Evolutionary conservation across 37 sponge, comb jelly and placozoan genomes (phyloP), one percentile per base, ranked within the genome.

Genomic region (Agelas oroides): DNA sequence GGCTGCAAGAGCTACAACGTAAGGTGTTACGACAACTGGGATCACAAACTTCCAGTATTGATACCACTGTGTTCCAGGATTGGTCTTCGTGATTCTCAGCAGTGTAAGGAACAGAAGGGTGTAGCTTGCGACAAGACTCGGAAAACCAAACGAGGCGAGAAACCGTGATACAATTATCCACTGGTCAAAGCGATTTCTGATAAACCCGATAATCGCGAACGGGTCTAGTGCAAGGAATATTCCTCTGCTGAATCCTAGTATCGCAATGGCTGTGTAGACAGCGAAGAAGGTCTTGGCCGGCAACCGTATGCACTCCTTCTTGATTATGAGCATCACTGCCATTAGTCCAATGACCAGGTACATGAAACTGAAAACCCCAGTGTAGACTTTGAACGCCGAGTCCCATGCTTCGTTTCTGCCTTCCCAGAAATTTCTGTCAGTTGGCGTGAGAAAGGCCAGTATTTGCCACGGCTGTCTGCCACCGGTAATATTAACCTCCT

Each of bases 111-210:
- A 61, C 2, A 90, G 73, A 5, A 90, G 71, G 0, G 85, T 84
- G 58, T 69, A 85, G 68, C 69, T 68, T 5, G 91, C 85, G 23
- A 86, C 78, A 0, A 90, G 52, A 60, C 91, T 85, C 11, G 91
- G 91, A 37, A 85, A 90, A 6, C 91, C 91, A 16, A 78, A 63
- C 15, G 74, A 40, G 52, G 19, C 70, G 1, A 79, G 31, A 5
- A 90, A 3, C 1, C 91, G 32, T 28, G 82, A 55, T 30, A 83
- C 32, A 31, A 89, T 77, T 38, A 71, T 40, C 77, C 89, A 89
- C 13, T 17, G 53, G 5, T 67, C 73, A n/a, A 74, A 74, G 11
- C 24, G 6, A 0, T 62, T n/a, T 5, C 21, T 2, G 11, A 82
- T 81, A 28, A 40, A 67, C n/a, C 79, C 79, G 2, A 73, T n/a